These are phyloP conservation scores for Zaprionus lachaisei DNA, from an alignment of 1,140 invertebrate species.

Conservation along the genomic window DNA sequence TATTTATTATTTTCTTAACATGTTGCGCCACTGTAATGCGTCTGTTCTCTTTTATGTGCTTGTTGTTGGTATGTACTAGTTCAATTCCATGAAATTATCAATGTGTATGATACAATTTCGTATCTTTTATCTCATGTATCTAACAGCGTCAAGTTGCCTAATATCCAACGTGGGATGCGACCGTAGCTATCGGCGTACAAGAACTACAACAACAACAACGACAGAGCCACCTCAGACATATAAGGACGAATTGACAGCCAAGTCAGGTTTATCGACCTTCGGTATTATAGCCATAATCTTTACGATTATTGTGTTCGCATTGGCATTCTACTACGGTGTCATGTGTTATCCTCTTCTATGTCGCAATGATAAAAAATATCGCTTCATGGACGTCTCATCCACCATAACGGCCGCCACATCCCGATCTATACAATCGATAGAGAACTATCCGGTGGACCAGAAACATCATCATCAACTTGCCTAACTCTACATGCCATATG, in stretches of 20 bases:
- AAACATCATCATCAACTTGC: slow-evolving; percentile 74
- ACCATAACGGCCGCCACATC: slow-evolving; percentile 84
- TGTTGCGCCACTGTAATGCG: slow-evolving; percentile 51
- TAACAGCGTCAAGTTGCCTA: slow-evolving; percentile 63
- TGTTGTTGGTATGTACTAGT: slow-evolving; percentile 53
- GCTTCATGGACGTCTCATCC: slow-evolving; percentile 86
- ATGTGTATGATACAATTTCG: not conserved
- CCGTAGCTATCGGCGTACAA: slow-evolving; percentile 31
- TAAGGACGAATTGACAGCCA: slow-evolving; percentile 83
- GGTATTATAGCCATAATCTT: slow-evolving; percentile 86
- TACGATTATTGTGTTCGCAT: slow-evolving; percentile 85
- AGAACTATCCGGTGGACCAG: slow-evolving; percentile 78
- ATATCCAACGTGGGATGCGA: slow-evolving; percentile 45
- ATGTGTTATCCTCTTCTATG: slow-evolving; percentile 87
- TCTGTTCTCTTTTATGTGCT: slow-evolving; percentile 52
- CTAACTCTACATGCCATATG: slow-evolving; percentile 41
- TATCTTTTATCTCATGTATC: slow-evolving; percentile 5
- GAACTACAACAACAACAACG: slow-evolving; percentile 52
- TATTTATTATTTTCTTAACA: slow-evolving; percentile 40
- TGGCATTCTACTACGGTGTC: slow-evolving; percentile 87
- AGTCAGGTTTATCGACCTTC: slow-evolving; percentile 86
- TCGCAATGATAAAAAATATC: slow-evolving; percentile 86
- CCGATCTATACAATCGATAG: slow-evolving; percentile 80
- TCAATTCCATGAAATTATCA: not conserved
- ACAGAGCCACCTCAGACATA: slow-evolving; percentile 63